Evolutionary conservation across 2,888 invertebrate species (phyloP).

Genomic region (Trachelus tabidus): DNA sequence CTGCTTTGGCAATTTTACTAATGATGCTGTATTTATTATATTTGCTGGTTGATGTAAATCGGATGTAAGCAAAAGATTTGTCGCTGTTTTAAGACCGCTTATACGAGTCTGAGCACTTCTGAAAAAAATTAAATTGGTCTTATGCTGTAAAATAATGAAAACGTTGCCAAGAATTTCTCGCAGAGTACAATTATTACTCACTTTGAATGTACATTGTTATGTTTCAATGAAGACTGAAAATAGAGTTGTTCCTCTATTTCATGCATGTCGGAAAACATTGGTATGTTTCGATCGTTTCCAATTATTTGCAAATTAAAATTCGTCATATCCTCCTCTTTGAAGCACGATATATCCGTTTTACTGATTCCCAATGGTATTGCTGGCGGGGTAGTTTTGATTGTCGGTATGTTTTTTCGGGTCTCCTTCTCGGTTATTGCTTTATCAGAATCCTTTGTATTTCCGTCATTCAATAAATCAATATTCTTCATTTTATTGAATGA

Average conservation of each 20-base stretch:
- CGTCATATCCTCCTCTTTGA: conserved; percentile 1
- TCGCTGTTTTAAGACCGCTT: conserved; percentile 28
- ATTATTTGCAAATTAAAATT: conserved; percentile 10
- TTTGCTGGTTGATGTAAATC: conserved; percentile 32
- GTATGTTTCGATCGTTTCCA: conserved; percentile 44
- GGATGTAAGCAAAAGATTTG: conserved; percentile 32
- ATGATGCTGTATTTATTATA: conserved; percentile 24
- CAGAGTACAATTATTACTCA: conserved; percentile 13
- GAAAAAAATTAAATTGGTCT: background rate
- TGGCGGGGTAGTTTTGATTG: background rate
- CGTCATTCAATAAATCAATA: conserved; percentile 5
- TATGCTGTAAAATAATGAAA: background rate
- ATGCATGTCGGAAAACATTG: conserved; percentile 40
- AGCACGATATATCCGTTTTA: conserved; percentile 11
- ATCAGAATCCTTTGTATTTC: conserved; percentile 16
- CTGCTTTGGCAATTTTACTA: conserved; percentile 17
- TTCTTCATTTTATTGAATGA: conserved; percentile 7
- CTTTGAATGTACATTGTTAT: conserved; percentile 28
- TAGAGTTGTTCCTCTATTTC: conserved; percentile 35
- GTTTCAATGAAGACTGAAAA: conserved; percentile 19
- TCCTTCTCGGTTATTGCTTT: conserved; percentile 15
- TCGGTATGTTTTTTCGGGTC: conserved; percentile 13
- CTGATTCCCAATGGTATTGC: conserved; percentile 16
- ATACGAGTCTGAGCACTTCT: conserved; percentile 51
- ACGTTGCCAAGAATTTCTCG: background rate